A percentile compares a stretch with the other conserved stretches of the same genome.
These are phyloP conservation scores for Sebastes kiyomatsui DNA, from an alignment of 2,797 vertebrate genomes.

Conservation along the genomic window DNA sequence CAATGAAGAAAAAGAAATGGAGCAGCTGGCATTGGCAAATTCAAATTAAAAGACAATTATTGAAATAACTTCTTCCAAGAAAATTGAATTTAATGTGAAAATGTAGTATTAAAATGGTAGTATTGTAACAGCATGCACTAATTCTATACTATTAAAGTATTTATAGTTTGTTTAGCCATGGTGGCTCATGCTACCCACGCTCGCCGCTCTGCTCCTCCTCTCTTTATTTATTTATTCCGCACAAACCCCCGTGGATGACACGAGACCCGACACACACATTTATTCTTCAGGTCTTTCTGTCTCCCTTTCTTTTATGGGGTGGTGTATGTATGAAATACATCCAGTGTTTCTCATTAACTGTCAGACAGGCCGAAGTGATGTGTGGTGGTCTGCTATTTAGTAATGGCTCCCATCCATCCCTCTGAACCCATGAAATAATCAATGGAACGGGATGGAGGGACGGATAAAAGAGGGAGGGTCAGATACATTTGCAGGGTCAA, in stretches of 20 bases:
- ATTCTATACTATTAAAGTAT: constrained; percentile 1
- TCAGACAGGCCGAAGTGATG: constrained; percentile 68
- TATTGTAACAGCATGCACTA: background rate
- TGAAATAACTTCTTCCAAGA: background rate
- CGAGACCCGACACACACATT: constrained; percentile 1
- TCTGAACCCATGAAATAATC: constrained; percentile 71
- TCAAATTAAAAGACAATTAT: constrained; percentile 14
- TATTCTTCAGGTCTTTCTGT: constrained; percentile 13
- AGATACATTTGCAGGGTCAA: constrained; percentile 66
- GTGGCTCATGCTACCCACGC: background rate
- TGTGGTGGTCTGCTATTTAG: constrained; percentile 68
- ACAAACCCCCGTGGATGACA: constrained; percentile 3
- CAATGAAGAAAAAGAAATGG: constrained; percentile 7
- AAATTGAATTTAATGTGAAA: background rate
- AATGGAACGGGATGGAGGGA: constrained; percentile 66
- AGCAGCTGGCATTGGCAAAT: constrained; percentile 28
- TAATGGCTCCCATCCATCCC: constrained; percentile 73
- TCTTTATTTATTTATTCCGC: constrained; percentile 17
- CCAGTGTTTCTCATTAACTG: constrained; percentile 73
- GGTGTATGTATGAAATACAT: constrained; percentile 64
- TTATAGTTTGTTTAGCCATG: background rate
- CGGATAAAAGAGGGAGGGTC: constrained; percentile 52
- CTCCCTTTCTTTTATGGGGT: constrained; percentile 24
- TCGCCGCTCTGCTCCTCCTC: background rate
- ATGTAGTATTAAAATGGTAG: background rate